These are phyloP conservation scores for Coreius guichenoti DNA, from an alignment of 2,797 vertebrate species.

Conservation along the genomic window DNA sequence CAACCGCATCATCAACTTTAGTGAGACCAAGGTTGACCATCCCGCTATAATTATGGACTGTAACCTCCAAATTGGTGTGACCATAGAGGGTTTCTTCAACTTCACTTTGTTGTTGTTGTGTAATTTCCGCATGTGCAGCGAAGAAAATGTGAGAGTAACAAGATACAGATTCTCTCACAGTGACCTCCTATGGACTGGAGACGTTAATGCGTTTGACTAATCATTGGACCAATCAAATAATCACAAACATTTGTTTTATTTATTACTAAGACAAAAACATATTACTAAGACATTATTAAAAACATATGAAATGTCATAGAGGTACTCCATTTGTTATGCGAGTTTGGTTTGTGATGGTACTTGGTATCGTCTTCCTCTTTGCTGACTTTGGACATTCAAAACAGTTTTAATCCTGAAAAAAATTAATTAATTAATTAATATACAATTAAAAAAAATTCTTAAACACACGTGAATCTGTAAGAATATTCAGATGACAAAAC, in stretches of 20 bases:
- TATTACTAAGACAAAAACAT: neutral
- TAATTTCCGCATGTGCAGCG: slow-evolving; percentile 55
- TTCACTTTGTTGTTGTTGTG: slow-evolving; percentile 18
- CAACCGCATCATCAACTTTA: slow-evolving; percentile 77
- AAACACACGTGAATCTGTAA: neutral
- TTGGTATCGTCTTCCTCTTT: slow-evolving; percentile 33
- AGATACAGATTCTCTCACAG: neutral
- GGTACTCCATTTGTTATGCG: neutral
- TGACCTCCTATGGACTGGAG: slow-evolving; percentile 59
- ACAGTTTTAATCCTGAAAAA: slow-evolving; percentile 15
- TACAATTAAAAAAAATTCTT: neutral
- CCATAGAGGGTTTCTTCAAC: neutral
- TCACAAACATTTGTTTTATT: neutral
- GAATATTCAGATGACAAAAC: neutral
- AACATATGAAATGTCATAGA: neutral
- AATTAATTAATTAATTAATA: neutral
- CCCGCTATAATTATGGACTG: neutral
- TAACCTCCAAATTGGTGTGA: neutral
- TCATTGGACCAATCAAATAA: neutral
- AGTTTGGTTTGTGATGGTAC: slow-evolving; percentile 8
- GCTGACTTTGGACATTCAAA: slow-evolving; percentile 13
- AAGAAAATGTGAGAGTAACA: neutral
- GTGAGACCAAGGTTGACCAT: slow-evolving; percentile 80
- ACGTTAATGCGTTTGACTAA: slow-evolving; percentile 48
- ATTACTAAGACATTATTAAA: too few species aligned